These are phyloP conservation scores for Eurystomus glaucurus DNA, from an alignment of 2,797 vertebrate species.

Conservation along the genomic window DNA sequence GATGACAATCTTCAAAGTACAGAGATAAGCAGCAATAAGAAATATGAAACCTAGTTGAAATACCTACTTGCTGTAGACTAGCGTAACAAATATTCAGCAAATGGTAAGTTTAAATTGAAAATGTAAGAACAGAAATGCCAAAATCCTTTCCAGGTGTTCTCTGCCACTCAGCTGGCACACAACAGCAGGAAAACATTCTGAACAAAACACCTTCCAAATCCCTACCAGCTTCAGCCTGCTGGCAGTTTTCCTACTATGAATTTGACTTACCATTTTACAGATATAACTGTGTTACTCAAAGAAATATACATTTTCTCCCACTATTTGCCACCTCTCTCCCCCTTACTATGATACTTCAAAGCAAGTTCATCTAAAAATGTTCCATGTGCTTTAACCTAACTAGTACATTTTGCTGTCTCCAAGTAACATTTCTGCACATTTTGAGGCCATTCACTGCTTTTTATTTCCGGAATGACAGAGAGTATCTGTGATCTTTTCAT, in stretches of 20 bases:
- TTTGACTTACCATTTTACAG: not conserved
- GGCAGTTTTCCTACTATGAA: not conserved
- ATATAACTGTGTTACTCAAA: not conserved
- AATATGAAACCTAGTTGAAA: not conserved
- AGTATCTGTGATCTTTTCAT: not conserved
- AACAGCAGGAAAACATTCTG: not conserved
- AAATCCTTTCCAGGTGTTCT: not conserved
- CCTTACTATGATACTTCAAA: not conserved
- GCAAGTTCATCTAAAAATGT: not conserved
- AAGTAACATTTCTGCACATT: not conserved
- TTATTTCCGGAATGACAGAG: not conserved
- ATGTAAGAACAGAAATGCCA: not conserved
- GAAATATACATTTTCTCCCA: not conserved
- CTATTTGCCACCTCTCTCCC: not conserved
- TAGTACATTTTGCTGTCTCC: not conserved
- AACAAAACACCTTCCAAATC: not conserved
- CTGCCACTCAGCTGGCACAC: not conserved
- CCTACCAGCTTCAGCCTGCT: not conserved
- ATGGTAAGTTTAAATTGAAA: not conserved
- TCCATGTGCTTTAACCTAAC: not conserved
- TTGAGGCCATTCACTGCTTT: not conserved
- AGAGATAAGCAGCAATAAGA: not conserved
- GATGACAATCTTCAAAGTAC: not conserved
- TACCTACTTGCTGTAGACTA: not conserved
- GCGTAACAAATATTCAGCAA: not conserved